These are phyloP conservation scores for Hyperopisus bebe DNA, from an alignment of 2,113 vertebrate species.

Conservation along the genomic window DNA sequence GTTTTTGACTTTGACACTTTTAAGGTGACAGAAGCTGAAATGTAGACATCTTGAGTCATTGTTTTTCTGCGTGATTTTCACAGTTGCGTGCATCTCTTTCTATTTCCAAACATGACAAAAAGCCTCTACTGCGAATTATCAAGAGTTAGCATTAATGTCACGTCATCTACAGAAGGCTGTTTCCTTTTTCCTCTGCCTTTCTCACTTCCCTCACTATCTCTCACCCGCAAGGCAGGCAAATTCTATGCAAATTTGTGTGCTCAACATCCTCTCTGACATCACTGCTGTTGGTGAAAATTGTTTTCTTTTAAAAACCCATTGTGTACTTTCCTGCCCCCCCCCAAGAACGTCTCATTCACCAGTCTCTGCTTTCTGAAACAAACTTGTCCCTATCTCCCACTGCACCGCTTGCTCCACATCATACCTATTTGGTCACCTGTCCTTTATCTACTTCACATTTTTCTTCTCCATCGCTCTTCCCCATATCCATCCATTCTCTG, in stretches of 20 bases:
- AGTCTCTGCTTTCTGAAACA: neutral
- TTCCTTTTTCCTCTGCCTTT: neutral
- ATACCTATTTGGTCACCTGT: neutral
- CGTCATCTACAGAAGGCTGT: neutral
- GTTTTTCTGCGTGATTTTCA: neutral
- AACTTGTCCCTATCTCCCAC: neutral
- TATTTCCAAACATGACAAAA: neutral
- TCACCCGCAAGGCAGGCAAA: slow-evolving; percentile 1
- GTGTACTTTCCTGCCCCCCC: neutral
- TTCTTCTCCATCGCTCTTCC: neutral
- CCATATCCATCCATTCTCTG: neutral
- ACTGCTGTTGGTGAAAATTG: neutral
- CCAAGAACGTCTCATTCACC: neutral
- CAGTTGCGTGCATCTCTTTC: neutral
- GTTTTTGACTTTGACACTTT: neutral
- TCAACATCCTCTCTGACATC: neutral
- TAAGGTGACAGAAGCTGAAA: neutral
- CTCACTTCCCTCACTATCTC: neutral
- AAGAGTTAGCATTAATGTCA: neutral
- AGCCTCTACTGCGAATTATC: neutral
- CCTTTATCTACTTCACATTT: neutral
- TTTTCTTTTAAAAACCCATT: neutral
- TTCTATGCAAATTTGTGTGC: neutral
- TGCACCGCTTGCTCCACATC: neutral
- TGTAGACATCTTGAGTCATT: neutral